These are phyloP conservation scores for Heliothis peltigera DNA, from an alignment of 2,888 invertebrate genomes.

Conservation along the genomic window DNA sequence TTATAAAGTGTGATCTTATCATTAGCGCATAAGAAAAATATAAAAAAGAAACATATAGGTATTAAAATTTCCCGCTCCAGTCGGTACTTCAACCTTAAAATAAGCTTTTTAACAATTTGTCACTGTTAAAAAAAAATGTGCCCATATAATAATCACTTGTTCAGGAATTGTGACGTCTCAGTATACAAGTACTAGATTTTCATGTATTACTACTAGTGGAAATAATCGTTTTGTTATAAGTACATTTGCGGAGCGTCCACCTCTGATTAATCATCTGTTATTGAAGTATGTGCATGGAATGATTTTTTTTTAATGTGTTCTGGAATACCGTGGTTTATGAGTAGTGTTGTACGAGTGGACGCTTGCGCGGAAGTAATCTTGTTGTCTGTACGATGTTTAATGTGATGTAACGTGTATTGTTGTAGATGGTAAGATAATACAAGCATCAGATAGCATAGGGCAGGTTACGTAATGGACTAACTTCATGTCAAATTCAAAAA, in stretches of 20 bases:
- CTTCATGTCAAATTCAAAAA: too few species aligned
- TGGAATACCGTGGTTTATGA: not conserved
- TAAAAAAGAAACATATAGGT: too few species aligned
- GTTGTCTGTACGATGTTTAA: slow-evolving; percentile 62
- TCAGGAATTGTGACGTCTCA: slow-evolving; percentile 42
- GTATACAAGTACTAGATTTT: slow-evolving; percentile 40
- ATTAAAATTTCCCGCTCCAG: too few species aligned
- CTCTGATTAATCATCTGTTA: not conserved
- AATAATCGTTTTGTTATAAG: slow-evolving; percentile 37
- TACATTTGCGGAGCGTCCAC: slow-evolving; percentile 32
- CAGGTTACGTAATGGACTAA: slow-evolving; percentile 17
- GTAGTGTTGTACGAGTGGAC: slow-evolving; percentile 24
- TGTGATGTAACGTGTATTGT: slow-evolving; percentile 63
- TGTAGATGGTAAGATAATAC: slow-evolving; percentile 63
- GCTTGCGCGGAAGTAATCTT: slow-evolving; percentile 47
- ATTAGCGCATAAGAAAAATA: too few species aligned
- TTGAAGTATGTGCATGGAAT: not conserved
- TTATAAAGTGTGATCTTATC: too few species aligned
- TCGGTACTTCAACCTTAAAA: too few species aligned
- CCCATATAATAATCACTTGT: slow-evolving; percentile 26
- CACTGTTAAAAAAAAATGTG: slow-evolving; percentile 31
- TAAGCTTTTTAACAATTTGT: slow-evolving; percentile 15
- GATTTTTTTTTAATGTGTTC: not conserved
- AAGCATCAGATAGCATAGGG: slow-evolving; percentile 51
- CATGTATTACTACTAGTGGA: slow-evolving; percentile 40